Evolutionary conservation across 2,113 vertebrate species (phyloP).

Genomic region (Tragelaphus buxtoni): DNA sequence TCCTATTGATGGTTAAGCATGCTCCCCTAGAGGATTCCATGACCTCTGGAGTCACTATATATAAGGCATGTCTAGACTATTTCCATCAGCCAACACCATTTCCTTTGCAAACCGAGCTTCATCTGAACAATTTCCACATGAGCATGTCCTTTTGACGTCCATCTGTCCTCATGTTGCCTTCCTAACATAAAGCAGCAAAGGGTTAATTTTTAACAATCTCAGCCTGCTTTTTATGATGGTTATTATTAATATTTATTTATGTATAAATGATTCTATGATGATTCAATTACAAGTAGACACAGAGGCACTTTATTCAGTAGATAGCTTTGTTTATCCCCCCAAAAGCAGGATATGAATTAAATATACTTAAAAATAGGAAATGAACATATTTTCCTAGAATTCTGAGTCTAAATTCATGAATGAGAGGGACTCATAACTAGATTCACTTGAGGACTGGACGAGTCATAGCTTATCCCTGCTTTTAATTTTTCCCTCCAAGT

Average conservation of each 20-base stretch:
- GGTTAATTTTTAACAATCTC: not conserved
- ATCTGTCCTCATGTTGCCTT: not conserved
- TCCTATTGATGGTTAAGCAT: not conserved
- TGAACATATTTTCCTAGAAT: not conserved
- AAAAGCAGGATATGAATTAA: not conserved
- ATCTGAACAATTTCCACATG: not conserved
- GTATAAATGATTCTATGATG: not conserved
- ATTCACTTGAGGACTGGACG: not conserved
- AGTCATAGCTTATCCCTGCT: not conserved
- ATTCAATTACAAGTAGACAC: slow-evolving; percentile 25
- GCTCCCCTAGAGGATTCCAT: not conserved
- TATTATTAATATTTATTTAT: slow-evolving; percentile 6
- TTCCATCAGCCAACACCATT: not conserved
- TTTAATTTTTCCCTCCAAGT: not conserved
- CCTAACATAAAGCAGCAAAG: not conserved
- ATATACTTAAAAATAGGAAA: not conserved
- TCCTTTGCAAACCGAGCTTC: not conserved
- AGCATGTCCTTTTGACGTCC: not conserved
- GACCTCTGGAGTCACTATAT: not conserved
- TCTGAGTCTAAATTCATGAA: not conserved
- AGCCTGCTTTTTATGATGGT: not conserved
- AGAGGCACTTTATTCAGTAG: not conserved
- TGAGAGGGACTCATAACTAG: not conserved
- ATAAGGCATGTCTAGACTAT: slow-evolving; percentile 12
- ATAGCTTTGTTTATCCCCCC: not conserved